Conservation (phyloP, 2,888 invertebrate species). For the Limulus polyphemus region DNA sequence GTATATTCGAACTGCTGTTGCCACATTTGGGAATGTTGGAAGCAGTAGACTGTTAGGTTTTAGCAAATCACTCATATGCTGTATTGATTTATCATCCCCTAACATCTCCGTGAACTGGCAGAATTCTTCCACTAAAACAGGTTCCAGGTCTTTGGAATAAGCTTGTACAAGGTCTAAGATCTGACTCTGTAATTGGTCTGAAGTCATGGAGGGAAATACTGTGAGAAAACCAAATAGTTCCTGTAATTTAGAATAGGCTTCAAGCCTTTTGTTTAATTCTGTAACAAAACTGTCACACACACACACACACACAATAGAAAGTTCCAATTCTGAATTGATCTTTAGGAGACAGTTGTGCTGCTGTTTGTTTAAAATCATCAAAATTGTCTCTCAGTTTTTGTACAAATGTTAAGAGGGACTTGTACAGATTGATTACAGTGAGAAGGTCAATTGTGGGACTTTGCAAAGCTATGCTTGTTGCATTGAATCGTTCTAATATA, state of each 20-base stretch:
- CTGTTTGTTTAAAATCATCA: background rate
- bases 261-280: background rate
- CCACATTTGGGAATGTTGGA: background rate
- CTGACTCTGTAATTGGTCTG: too few relatives aligned
- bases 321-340: too few relatives aligned
- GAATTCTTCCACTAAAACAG: background rate
- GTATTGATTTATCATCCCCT: background rate
- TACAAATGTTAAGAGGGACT: background rate
- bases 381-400: background rate
- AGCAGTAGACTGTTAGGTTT: background rate
- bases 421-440: background rate
- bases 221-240: background rate
- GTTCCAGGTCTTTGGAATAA: slow-evolving; percentile 1
- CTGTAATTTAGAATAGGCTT: background rate
- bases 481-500: background rate
- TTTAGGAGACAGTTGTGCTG: too few relatives aligned
- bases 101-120: background rate
- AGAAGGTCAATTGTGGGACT: background rate
- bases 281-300: background rate
- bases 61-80: too few relatives aligned
- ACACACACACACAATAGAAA: too few relatives aligned
- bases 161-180: too few relatives aligned
- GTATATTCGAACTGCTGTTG: background rate
- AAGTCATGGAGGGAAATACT: too few relatives aligned
- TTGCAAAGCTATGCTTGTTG: background rate